Base-by-base conservation (phyloP, 2,888 invertebrate species). In the Luffia ferchaultella region DNA sequence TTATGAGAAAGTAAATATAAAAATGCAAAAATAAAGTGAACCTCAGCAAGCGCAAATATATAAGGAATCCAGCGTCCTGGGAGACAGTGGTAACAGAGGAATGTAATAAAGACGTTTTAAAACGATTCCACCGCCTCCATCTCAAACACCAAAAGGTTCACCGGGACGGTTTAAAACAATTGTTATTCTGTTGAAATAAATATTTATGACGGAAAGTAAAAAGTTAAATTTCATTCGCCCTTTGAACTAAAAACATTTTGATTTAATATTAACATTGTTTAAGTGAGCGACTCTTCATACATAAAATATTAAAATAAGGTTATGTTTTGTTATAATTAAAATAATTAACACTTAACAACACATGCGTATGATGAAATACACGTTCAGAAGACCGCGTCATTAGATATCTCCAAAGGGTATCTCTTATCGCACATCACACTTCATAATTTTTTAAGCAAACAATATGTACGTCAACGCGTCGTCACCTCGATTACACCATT, bases 151-250 rank as follows among this genome's bases (percentile, higher is more conserved):
- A 57, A 61, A 42, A 19, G 19, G 47, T 47, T 42, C 19, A 30
- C 46, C 18, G 45, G 46, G 30, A 41, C 57, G 60, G 59, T 63
- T 49, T 62, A 58, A 62, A 63, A 67, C 62, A 63, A 63, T 65
- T 62, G 58, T 60, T 59, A 54, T 53, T 57, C 62, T 62, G 56
- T 64, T 59, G 57, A 61, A 59, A 62, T 63, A 70, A 70, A 68
- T 67, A 68, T 68, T 68, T 68, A 64, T 61, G 58, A 58, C 57
- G 52, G 49, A 59, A 56, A 68, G 63, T 62, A 63, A 64, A 65
- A 64, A 61, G 57, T 62, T 61, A 64, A 58, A 58, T 62, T 54
- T 52, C 52, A 52, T 30, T 60, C 60, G 54, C 60, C 59, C 58
- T 63, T 61, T 61, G 59, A 56, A 58, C 58, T 57, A 56, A 55